phyloP scores from a whole-genome alignment of 2,113 vertebrate genomes.

The Egretta garzetta region DNA sequence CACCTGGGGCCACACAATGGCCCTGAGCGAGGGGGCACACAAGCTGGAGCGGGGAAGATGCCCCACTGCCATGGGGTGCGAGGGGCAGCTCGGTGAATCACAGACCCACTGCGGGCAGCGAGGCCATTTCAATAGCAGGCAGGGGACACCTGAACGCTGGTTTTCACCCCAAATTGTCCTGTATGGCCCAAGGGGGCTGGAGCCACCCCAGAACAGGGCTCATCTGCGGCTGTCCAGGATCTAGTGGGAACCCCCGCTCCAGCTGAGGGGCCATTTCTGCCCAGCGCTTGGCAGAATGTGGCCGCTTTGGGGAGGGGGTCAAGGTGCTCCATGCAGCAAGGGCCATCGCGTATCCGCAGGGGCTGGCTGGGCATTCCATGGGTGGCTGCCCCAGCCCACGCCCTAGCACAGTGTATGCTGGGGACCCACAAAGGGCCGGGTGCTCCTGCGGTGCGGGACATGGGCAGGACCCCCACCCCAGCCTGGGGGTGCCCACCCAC shows the following conservation, averaged over 20 bases:
- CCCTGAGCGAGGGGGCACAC: rapidly evolving
- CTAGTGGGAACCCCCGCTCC: not conserved
- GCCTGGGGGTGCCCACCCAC: not conserved
- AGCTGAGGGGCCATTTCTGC: not conserved
- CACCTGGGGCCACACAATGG: too few species aligned
- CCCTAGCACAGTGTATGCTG: rapidly evolving
- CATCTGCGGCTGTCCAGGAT: not conserved
- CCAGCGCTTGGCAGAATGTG: rapidly evolving
- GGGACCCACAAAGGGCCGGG: not conserved
- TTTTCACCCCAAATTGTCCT: not conserved
- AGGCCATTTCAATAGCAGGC: not conserved
- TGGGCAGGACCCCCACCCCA: not conserved
- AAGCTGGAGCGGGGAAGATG: not conserved
- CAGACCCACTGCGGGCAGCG: rapidly evolving
- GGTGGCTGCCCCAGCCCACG: not conserved
- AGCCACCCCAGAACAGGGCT: not conserved
- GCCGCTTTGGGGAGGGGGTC: not conserved
- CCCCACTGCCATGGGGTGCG: rapidly evolving
- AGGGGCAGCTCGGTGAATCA: not conserved
- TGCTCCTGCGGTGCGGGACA: not conserved
- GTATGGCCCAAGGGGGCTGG: not conserved
- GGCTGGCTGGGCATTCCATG: not conserved
- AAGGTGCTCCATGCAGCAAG: rapidly evolving
- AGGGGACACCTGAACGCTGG: not conserved
- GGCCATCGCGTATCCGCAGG: too few species aligned